Conservation (phyloP, 2,113 vertebrate species). For the Synodontis membranacea region DNA sequence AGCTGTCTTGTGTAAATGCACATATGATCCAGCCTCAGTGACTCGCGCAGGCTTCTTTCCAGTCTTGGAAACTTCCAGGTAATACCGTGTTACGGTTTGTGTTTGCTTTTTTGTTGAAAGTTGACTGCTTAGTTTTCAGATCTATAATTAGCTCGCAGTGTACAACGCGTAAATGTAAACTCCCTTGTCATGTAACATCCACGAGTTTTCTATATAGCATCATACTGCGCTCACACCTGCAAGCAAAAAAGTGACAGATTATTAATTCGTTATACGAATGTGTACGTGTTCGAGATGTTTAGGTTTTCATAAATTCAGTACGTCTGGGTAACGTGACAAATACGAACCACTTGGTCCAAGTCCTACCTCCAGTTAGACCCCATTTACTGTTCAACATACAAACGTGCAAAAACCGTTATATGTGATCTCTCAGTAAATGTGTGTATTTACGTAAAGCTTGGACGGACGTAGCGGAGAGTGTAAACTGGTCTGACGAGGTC, state of each 20-base stretch:
- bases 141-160: not conserved
- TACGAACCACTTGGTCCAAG: not conserved
- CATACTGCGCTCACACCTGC: not conserved
- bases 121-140: not conserved
- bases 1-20: not conserved
- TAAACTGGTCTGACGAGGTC: too few species aligned
- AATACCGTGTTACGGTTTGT: not conserved
- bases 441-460: not conserved
- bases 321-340: too few species aligned
- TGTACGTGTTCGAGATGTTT: too few species aligned
- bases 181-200: not conserved
- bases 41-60: not conserved
- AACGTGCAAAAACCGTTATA: not conserved
- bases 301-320: too few species aligned
- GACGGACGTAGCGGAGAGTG: not conserved
- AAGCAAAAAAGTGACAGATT: too few species aligned
- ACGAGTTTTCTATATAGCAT: not conserved
- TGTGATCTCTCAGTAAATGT: not conserved
- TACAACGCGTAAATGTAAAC: not conserved
- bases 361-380: not conserved
- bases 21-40: not conserved
- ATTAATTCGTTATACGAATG: too few species aligned
- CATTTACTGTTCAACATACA: not conserved
- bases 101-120: not conserved
- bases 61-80: not conserved